Evolutionary conservation across 2,797 vertebrate genomes (phyloP).

Genomic region (Pterois miles): DNA sequence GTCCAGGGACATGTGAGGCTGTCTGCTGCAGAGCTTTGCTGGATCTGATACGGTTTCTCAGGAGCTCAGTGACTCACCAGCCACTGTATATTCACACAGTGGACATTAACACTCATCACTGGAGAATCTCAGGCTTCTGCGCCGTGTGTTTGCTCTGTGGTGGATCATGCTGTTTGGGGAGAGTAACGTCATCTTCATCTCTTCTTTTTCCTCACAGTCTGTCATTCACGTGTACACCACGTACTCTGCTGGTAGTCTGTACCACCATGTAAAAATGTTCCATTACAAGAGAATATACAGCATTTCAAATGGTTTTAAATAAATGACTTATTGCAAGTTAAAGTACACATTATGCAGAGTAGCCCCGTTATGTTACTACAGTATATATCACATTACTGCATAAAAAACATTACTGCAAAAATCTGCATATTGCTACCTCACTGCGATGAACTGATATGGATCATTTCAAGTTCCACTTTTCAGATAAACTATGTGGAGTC

Average conservation of each 20-base stretch:
- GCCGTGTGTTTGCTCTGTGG: slow-evolving; percentile 51
- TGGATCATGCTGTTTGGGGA: slow-evolving; percentile 38
- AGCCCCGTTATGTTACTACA: too few relatives aligned
- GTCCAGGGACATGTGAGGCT: slow-evolving; percentile 47
- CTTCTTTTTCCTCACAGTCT: slow-evolving; percentile 27
- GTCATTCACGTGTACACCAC: neutral
- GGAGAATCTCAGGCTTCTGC: slow-evolving; percentile 12
- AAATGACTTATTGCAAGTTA: neutral
- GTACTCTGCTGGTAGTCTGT: neutral
- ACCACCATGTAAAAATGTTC: neutral
- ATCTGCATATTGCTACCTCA: neutral
- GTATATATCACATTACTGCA: too few relatives aligned
- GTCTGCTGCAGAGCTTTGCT: slow-evolving; percentile 43
- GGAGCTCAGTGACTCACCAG: slow-evolving; percentile 56
- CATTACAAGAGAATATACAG: neutral
- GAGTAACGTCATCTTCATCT: slow-evolving; percentile 19
- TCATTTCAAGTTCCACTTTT: neutral
- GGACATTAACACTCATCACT: slow-evolving; percentile 42
- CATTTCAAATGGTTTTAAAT: neutral
- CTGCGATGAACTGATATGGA: neutral
- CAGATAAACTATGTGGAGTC: neutral
- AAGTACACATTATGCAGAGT: neutral
- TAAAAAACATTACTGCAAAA: too few relatives aligned
- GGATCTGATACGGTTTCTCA: slow-evolving; percentile 37
- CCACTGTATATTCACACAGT: slow-evolving; percentile 57